Evolutionary conservation across 2,113 vertebrate species (phyloP), one percentile per base, ranked within the genome.

Genomic region (Laticauda colubrina): DNA sequence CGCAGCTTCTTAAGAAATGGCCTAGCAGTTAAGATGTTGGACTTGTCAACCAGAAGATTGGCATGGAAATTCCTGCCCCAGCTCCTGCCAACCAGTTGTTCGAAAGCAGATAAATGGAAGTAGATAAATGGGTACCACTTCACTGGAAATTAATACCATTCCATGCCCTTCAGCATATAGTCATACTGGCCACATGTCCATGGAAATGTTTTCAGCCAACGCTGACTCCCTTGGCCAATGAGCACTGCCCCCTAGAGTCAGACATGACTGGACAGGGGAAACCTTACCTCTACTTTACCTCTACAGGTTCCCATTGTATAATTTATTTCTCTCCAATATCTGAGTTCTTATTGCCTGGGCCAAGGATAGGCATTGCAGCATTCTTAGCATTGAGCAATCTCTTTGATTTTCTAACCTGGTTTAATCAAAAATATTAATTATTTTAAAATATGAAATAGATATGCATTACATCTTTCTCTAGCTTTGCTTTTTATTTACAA

Each of bases 151-250:
- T 14, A n/a, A 69, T 2, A 69, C 14, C 14, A 15, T 69, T 69
- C 64, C 0, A 0, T 69, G 12, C 0, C 2, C 12, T 69, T 69
- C 4, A 0, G 29, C 1, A 0, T 69, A 15, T 5, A 69, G 12
- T n/a, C 61, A 69, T 69, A n/a, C 29, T 15, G 61, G 61, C 29
- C 2, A 15, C 61, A 69, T 69, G 64, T n/a, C 29, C 64, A n/a
- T 69, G 64, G 64, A 69, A 69, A 69, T 69, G 14, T 14, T n/a
- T 69, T 69, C 0, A 29, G 29, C 12, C 29, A 15, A 69, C 0
- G 2, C 29, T 64, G 29, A 14, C 29, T 69, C 29, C 29, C 64
- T 69, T 4, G 29, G 64, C 29, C n/a, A 69, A 69, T n/a, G 12
- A 15, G 29, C 64, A 69, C 12, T 0, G 0, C 5, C 29, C 11